Evolutionary conservation across 2,113 vertebrate species (phyloP).

Genomic region (Butastur rufipennis): DNA sequence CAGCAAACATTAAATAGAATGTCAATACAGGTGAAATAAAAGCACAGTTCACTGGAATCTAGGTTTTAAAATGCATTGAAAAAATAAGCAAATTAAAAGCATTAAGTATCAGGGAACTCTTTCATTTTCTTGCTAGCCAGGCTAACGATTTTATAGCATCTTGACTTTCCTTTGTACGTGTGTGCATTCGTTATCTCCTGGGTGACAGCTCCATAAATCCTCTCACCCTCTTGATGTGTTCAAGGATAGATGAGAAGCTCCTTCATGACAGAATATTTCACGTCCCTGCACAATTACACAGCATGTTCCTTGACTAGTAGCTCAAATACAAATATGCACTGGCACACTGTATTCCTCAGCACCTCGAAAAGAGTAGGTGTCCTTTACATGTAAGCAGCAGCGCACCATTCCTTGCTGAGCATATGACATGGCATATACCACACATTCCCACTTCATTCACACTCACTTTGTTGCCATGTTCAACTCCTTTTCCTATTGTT

Average conservation of each 20-base stretch:
- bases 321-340: background rate
- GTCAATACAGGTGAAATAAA: background rate
- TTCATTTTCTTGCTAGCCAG: background rate
- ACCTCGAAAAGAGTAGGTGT: background rate
- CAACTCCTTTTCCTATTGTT: background rate
- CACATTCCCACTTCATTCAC: background rate
- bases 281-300: background rate
- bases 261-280: background rate
- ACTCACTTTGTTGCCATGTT: background rate
- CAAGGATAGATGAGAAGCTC: conserved; percentile 16
- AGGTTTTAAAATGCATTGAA: background rate
- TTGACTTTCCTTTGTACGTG: background rate
- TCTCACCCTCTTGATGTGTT: background rate
- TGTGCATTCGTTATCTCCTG: background rate
- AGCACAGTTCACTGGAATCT: background rate
- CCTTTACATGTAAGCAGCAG: background rate
- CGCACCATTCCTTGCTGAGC: background rate
- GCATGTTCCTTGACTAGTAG: background rate
- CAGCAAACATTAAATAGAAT: background rate
- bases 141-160: background rate
- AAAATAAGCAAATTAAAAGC: background rate
- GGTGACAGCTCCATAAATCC: conserved; percentile 30
- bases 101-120: background rate
- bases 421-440: background rate
- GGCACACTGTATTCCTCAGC: background rate